Percentiles rank a stretch among this genome's conserved stretches.
These are phyloP conservation scores for Heliconius congener DNA, from an alignment of 1,140 invertebrate genomes.

Conservation along the genomic window DNA sequence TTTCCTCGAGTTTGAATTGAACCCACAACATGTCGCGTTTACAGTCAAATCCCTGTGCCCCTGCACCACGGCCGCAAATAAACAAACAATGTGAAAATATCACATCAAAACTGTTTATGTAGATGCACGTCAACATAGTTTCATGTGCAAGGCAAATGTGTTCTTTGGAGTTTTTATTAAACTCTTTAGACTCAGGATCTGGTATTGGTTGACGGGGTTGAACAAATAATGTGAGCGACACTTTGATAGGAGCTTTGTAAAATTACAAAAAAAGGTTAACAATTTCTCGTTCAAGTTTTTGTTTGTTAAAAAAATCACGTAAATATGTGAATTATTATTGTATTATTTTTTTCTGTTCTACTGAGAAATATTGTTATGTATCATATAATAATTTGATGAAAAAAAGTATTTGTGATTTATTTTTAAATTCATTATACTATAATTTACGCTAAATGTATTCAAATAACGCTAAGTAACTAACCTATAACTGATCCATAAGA, in stretches of 20 bases:
- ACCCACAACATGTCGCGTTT: no score
- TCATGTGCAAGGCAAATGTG: conserved; percentile 19
- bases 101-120: background rate
- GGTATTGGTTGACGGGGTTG: conserved; percentile 33
- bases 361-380: no score
- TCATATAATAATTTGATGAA: no score
- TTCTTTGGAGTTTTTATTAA: conserved; percentile 29
- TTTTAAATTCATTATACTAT: no score
- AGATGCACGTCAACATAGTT: background rate
- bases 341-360: background rate
- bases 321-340: background rate
- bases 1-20: no score
- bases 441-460: no score
- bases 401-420: no score
- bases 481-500: no score
- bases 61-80: no score
- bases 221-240: conserved; percentile 36
- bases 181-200: conserved; percentile 31
- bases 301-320: background rate
- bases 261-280: background rate
- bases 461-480: no score
- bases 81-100: background rate
- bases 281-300: background rate
- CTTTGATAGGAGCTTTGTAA: conserved; percentile 20
- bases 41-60: no score